These are phyloP conservation scores for Amphibalanus amphitrite DNA, from an alignment of 1,140 invertebrate species.

Conservation along the genomic window DNA sequence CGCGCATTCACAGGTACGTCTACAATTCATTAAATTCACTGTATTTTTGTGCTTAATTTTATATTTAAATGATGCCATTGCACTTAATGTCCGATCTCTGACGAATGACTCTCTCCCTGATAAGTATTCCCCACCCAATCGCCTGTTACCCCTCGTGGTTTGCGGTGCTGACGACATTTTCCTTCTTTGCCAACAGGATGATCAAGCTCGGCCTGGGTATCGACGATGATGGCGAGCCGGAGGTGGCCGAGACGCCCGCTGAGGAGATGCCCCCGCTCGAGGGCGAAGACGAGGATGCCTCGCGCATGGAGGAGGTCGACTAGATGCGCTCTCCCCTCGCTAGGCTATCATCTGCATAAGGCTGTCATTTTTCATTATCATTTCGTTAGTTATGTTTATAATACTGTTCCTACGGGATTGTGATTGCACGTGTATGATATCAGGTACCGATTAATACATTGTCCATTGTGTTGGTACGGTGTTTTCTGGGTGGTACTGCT, in stretches of 20 bases:
- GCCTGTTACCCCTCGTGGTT: too few species aligned
- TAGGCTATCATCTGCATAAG: constrained; percentile 9
- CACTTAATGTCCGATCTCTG: not conserved
- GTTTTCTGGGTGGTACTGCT: too few species aligned
- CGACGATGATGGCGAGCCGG: constrained; percentile 71
- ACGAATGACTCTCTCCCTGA: not conserved
- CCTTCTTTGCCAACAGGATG: constrained; percentile 41
- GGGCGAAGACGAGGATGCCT: constrained; percentile 77
- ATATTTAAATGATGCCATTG: not conserved
- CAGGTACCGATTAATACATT: too few species aligned
- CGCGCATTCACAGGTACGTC: constrained; percentile 29
- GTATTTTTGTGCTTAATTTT: constrained; percentile 7
- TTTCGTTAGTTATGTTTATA: constrained; percentile 8
- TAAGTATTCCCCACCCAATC: too few species aligned
- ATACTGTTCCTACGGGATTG: not conserved
- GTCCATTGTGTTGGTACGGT: too few species aligned
- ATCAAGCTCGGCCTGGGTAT: constrained; percentile 91
- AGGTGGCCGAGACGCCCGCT: constrained; percentile 37
- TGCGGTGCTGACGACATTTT: not conserved
- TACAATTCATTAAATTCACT: not conserved
- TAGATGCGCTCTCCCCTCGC: constrained; percentile 35
- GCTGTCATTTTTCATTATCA: constrained; percentile 4
- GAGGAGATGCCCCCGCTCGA: constrained; percentile 55
- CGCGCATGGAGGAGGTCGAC: constrained; percentile 97
- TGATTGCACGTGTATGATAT: too few species aligned